Evolutionary conservation across 2,888 invertebrate species (phyloP), one percentile per base, ranked within the genome.

Genomic region (Dorcus hopei): DNA sequence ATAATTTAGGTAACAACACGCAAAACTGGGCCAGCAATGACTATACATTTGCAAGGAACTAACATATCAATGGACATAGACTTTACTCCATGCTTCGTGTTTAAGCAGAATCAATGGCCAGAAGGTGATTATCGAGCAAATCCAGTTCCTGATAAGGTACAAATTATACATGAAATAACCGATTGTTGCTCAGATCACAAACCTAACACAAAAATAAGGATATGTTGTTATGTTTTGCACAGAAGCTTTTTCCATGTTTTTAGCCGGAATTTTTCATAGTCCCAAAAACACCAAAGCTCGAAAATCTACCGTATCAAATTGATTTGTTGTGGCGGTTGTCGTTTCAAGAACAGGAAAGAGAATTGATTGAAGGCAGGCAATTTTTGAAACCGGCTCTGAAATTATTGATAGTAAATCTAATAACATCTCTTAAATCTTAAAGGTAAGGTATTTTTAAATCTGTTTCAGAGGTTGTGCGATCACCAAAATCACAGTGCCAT

Each of bases 11-110:
- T 81, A 41, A 75, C 61, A 2, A 76, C 78, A 57, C 77, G 67
- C 54, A 79, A 80, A 63, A 74, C 79, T 0, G 84, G 83, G 0
- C 86, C 86, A 0, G 85, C 86, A 3, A 82, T 82, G 65, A 86
- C 84, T 0, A 64, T 85, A 5, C 75, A 74, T 54, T 68, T 85
- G 26, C 26, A 33, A 33, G 26, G 26, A 6, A 33, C 3, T 33
- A 33, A 33, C 5, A 33, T 6, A 7, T 33, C 26, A 7, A 33
- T 86, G 55, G 77, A 80, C 54, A 79, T 85, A 1, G 85, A 85
- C 64, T 67, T 77, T 9, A 75, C 76, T 1, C 72, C 74, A 0
- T 76, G 73, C 50, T 75, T 77, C 54, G 58, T 66, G 39, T 74
- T 75, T 61, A 54, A 49, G 8, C 61, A 59, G 3, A 52, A 62